Conservation (phyloP, 2,888 invertebrate genomes). For the Polymixis lichenea region DNA sequence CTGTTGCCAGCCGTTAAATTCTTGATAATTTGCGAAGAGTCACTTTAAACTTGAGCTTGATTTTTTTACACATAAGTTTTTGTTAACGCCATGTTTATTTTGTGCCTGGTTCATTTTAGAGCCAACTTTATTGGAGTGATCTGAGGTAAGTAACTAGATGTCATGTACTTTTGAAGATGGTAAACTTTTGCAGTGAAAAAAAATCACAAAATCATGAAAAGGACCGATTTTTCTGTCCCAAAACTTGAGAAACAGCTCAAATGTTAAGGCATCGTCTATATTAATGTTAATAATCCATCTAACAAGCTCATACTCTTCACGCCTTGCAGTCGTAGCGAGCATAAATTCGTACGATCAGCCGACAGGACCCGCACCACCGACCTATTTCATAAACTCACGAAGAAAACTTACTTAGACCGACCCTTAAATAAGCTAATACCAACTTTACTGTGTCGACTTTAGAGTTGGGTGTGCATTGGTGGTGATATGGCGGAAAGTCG, state of each 20-base stretch:
- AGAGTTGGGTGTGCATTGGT: slow-evolving; percentile 45
- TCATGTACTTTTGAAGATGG: background rate
- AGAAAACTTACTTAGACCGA: slow-evolving; percentile 64
- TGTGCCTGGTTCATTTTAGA: background rate
- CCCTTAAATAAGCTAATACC: background rate
- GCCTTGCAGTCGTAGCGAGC: slow-evolving; percentile 66
- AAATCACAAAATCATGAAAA: too few relatives aligned
- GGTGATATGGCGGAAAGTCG: slow-evolving; percentile 68
- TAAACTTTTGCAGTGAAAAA: too few relatives aligned
- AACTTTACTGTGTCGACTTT: slow-evolving; percentile 23
- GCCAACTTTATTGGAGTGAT: background rate
- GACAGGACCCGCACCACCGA: slow-evolving; percentile 75
- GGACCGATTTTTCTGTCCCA: background rate
- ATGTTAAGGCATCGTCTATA: slow-evolving; percentile 5
- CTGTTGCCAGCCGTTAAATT: too few relatives aligned
- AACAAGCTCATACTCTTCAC: slow-evolving; percentile 65
- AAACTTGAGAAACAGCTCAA: background rate
- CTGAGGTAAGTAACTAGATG: background rate
- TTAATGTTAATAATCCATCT: slow-evolving; percentile 50
- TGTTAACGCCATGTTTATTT: background rate
- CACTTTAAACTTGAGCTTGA: background rate
- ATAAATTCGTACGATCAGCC: slow-evolving; percentile 76
- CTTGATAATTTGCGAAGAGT: too few relatives aligned
- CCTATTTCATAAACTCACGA: slow-evolving; percentile 80
- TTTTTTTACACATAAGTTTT: background rate